phyloP scores from a whole-genome alignment of 2,113 vertebrate species.

The Vulpes lagopus region DNA sequence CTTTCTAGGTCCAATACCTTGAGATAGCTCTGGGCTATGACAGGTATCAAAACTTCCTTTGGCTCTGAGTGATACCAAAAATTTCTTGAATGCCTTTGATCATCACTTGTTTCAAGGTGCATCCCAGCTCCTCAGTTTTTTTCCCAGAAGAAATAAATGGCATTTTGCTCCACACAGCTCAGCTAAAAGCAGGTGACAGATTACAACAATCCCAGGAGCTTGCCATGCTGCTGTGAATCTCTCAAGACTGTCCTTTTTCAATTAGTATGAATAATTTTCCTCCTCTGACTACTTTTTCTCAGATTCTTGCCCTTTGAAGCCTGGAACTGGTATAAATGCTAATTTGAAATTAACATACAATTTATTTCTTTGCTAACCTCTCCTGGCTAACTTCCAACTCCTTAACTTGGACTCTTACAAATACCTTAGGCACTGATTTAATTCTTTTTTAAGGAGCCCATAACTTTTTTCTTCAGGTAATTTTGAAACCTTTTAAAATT shows the following conservation, averaged over 20 bases:
- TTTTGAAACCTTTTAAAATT: background rate
- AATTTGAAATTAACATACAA: conserved; percentile 75
- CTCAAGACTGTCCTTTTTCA: conserved; percentile 46
- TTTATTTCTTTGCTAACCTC: conserved; percentile 65
- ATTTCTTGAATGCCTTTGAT: background rate
- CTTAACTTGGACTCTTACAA: conserved; percentile 30
- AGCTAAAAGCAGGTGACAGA: background rate
- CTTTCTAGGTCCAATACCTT: background rate
- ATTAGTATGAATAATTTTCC: conserved; percentile 70
- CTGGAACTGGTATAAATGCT: conserved; percentile 65
- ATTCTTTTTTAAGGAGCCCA: conserved; percentile 26
- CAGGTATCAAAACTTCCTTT: background rate
- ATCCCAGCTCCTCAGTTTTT: background rate
- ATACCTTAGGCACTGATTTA: background rate
- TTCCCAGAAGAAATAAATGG: background rate
- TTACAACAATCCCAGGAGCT: background rate
- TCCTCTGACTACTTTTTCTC: conserved; percentile 27
- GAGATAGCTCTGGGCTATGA: background rate
- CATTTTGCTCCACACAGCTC: background rate
- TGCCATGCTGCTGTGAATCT: background rate
- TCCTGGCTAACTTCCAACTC: conserved; percentile 41
- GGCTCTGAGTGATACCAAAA: background rate
- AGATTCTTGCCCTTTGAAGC: conserved; percentile 72
- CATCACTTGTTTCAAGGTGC: background rate
- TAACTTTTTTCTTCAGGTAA: conserved; percentile 21